Conservation (phyloP, 2,888 invertebrate genomes). For the Drosophila suboccidentalis region DNA sequence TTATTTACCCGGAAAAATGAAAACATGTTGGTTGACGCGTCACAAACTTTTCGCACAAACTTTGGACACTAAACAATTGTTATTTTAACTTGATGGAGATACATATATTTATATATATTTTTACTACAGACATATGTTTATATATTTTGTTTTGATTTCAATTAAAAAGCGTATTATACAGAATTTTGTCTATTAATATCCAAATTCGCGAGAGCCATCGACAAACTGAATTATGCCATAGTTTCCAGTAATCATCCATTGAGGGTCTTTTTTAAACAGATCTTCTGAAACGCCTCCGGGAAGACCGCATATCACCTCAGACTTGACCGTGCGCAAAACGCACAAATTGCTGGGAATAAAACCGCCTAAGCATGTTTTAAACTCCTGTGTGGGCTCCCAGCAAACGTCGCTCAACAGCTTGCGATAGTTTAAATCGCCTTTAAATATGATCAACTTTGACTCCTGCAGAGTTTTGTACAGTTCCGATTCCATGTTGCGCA, state of each 20-base stretch:
- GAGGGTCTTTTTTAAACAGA: slow-evolving; percentile 86
- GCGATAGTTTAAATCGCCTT: slow-evolving; percentile 98
- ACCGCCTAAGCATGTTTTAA: slow-evolving; percentile 86
- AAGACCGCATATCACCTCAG: slow-evolving; percentile 94
- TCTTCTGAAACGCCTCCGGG: slow-evolving; percentile 88
- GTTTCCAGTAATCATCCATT: slow-evolving; percentile 94
- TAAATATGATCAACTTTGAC: slow-evolving; percentile 92
- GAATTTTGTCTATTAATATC: slow-evolving; percentile 48
- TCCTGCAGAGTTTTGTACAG: slow-evolving; percentile 90
- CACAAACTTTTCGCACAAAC: background rate
- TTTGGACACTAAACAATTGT: background rate
- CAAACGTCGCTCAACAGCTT: slow-evolving; percentile 95
- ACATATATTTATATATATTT: background rate
- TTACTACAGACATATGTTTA: background rate
- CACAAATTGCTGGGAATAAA: slow-evolving; percentile 94
- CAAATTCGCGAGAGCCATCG: slow-evolving; percentile 60
- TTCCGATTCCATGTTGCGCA: slow-evolving; percentile 89
- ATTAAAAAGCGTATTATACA: slow-evolving; percentile 4
- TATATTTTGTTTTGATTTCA: slow-evolving; percentile 9
- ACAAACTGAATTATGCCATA: slow-evolving; percentile 92
- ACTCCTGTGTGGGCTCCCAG: slow-evolving; percentile 90
- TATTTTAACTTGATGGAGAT: background rate
- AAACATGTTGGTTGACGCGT: background rate
- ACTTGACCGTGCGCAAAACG: slow-evolving; percentile 94
- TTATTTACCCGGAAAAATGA: background rate